Conservation (phyloP, 2,113 vertebrate genomes). For the Philantomba maxwellii region DNA sequence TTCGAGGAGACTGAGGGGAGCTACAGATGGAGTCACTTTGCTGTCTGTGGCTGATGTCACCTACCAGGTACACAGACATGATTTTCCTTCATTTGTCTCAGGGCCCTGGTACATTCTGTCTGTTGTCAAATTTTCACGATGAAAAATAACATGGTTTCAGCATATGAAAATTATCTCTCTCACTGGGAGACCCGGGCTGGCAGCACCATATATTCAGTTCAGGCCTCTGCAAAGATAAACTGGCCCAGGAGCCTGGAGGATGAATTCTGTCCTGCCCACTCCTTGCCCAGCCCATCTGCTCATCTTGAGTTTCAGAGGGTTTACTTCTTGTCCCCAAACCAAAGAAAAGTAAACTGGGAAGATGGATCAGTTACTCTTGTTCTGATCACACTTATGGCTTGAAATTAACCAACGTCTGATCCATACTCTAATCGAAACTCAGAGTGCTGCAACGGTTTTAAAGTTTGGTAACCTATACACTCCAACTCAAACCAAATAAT, state of each 20-base stretch:
- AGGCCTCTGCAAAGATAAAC: not conserved
- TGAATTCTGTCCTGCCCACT: not conserved
- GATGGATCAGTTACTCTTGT: not conserved
- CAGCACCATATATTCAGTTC: not conserved
- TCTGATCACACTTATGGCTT: not conserved
- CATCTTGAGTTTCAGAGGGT: not conserved
- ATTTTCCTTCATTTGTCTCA: constrained; percentile 30
- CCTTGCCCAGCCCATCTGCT: not conserved
- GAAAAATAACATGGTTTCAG: not conserved
- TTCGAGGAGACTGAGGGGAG: not conserved
- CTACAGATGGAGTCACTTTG: not conserved
- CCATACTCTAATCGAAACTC: not conserved
- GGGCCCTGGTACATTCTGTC: not conserved
- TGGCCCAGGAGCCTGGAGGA: not conserved
- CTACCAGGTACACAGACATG: not conserved
- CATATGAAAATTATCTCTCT: not conserved
- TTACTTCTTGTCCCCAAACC: not conserved
- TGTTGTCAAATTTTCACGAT: not conserved
- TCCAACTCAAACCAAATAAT: not conserved
- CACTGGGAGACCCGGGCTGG: not conserved
- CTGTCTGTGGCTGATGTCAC: not conserved
- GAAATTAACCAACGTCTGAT: not conserved
- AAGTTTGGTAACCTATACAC: not conserved
- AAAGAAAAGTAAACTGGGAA: not conserved
- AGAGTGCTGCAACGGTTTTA: not conserved